A percentile compares a stretch with the other conserved stretches of the same genome.
Conservation (phyloP, 2,888 invertebrate species). For the Spodoptera littoralis region DNA sequence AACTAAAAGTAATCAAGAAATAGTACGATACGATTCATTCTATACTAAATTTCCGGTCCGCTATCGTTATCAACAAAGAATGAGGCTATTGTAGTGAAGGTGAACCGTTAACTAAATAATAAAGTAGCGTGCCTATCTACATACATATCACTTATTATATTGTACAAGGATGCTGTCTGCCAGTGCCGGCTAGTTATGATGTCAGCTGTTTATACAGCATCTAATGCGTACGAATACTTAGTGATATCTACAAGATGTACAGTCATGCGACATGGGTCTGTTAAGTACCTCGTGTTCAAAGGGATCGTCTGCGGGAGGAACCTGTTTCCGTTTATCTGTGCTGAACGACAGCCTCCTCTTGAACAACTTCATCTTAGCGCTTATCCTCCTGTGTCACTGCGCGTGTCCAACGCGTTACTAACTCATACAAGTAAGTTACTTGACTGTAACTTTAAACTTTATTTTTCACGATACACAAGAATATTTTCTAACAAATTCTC, state of each 20-base stretch:
- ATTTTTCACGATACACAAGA: slow-evolving; percentile 39
- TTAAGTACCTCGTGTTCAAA: slow-evolving; percentile 85
- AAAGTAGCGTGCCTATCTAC: slow-evolving; percentile 11
- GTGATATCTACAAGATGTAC: slow-evolving; percentile 40
- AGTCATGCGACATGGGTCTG: slow-evolving; percentile 52
- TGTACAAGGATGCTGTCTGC: slow-evolving; percentile 27
- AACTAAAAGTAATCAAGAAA: slow-evolving; percentile 35
- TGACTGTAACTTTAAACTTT: slow-evolving; percentile 41
- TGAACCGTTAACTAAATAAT: slow-evolving; percentile 31
- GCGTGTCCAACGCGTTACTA: slow-evolving; percentile 62
- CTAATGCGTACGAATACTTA: slow-evolving; percentile 26
- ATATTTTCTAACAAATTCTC: slow-evolving; percentile 59
- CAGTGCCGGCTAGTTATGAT: slow-evolving; percentile 34
- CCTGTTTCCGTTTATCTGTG: slow-evolving; percentile 86
- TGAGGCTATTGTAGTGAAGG: slow-evolving; percentile 38
- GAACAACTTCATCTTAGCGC: slow-evolving; percentile 84
- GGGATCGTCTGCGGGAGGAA: slow-evolving; percentile 81
- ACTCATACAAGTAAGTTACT: slow-evolving; percentile 61
- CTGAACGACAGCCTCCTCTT: slow-evolving; percentile 86
- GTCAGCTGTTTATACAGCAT: slow-evolving; percentile 34
- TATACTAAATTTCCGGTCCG: slow-evolving; percentile 29
- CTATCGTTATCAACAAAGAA: slow-evolving; percentile 59
- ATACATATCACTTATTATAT: slow-evolving; percentile 22
- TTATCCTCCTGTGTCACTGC: slow-evolving; percentile 66
- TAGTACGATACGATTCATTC: slow-evolving; percentile 16